Evolutionary conservation across 2,888 invertebrate species (phyloP), one percentile per base, ranked within the genome.

Genomic region (Glyphotaelius pellucidus): DNA sequence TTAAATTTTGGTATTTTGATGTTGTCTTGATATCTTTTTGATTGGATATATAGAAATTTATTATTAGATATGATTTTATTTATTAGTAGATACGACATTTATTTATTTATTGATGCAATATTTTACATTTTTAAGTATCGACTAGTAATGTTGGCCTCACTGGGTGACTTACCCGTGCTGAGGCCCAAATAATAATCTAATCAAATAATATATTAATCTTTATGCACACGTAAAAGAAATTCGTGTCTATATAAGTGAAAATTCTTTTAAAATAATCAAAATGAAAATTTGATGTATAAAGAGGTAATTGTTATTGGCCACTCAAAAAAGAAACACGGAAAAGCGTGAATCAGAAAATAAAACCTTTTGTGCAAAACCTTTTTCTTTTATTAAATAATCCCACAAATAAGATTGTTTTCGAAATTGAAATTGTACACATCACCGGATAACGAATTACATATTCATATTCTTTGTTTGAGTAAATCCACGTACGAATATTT

Each of bases 191-290:
- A n/a, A n/a, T n/a, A n/a, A n/a, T n/a, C n/a, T n/a, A n/a, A n/a
- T n/a, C n/a, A n/a, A n/a, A n/a, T n/a, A n/a, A n/a, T n/a, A 38
- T 7, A 38, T 9, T 38, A 93, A 92, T n/a, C 12, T 25, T n/a
- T 31, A 88, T 30, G 87, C n/a, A 87, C 93, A 94, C 94, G 93
- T 92, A 25, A 80, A 42, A n/a, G 91, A 89, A 92, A 90, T 90
- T 14, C 15, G 15, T 47, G 92, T 93, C 93, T 94, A 94, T 94
- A 93, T 93, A 84, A 94, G 9, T 32, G 14, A 32, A 81, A 81
- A 83, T 14, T 83, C 31, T 31, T 5, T 83, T 83, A 31, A 15
- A 83, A 83, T 31, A 31, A 81, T 81, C 81, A 25, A n/a, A 67
- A 19, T 67, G 25, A 19, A 52, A 25, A 67, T 67, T 67, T n/a